phyloP scores from a whole-genome alignment of 1,140 invertebrate species.

The Sinonovacula constricta region DNA sequence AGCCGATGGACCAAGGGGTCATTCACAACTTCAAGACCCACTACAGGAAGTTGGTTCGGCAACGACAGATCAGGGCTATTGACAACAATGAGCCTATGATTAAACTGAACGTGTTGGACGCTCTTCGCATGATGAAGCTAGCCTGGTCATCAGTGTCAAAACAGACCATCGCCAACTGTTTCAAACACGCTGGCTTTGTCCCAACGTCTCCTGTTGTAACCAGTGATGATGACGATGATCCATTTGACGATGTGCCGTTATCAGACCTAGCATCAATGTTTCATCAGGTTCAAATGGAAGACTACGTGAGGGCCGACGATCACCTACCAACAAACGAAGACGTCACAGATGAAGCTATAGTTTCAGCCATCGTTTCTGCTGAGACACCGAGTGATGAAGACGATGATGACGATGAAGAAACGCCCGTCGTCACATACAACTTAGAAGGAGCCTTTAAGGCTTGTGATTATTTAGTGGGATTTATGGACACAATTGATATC shows the following conservation, averaged over 20 bases:
- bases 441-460: background rate
- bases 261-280: background rate
- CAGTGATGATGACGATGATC: conserved; percentile 13
- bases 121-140: conserved; percentile 9
- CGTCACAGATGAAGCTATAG: background rate
- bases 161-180: conserved; percentile 49
- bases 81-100: conserved; percentile 14
- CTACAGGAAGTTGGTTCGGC: conserved; percentile 25
- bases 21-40: conserved; percentile 45
- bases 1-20: conserved; percentile 52
- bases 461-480: background rate
- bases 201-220: background rate
- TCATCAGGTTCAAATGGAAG: background rate
- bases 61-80: background rate
- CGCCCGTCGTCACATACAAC: background rate
- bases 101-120: conserved; percentile 32
- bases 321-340: background rate
- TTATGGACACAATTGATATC: background rate
- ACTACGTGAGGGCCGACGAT: background rate
- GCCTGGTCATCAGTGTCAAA: conserved; percentile 32
- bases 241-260: conserved; percentile 33
- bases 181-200: conserved; percentile 37
- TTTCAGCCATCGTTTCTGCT: background rate
- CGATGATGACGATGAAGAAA: background rate
- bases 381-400: background rate